Conservation (phyloP, 1,140 invertebrate genomes). For the Globodera rostochiensis region DNA sequence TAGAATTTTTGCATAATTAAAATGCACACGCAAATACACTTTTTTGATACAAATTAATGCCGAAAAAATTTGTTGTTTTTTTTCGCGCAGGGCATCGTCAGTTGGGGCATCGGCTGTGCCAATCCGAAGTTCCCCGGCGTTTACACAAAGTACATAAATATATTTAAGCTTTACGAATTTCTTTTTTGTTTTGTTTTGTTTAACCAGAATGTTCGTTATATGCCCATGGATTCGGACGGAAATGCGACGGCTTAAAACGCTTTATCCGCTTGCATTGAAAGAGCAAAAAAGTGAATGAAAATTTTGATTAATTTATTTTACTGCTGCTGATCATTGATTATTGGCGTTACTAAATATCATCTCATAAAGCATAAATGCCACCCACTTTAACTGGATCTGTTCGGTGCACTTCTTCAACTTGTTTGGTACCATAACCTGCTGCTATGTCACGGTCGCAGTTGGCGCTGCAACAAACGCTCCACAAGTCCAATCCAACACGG, state of each 20-base stretch:
- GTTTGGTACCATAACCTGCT: too few species aligned
- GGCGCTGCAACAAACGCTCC: too few species aligned
- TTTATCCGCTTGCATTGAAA: not conserved
- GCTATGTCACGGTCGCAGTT: too few species aligned
- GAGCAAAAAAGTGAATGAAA: not conserved
- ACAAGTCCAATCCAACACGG: too few species aligned
- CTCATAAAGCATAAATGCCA: too few species aligned
- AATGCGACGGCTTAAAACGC: not conserved
- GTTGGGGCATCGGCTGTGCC: conserved; percentile 51
- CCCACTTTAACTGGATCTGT: too few species aligned
- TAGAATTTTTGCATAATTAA: too few species aligned
- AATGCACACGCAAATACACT: not conserved
- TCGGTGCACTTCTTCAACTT: too few species aligned
- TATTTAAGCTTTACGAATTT: not conserved
- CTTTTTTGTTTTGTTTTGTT: too few species aligned
- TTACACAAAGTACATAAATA: conserved; percentile 36
- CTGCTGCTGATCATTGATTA: too few species aligned
- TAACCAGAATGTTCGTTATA: conserved; percentile 14
- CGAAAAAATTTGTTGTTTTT: not conserved
- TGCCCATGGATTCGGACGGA: conserved; percentile 17
- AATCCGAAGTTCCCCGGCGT: conserved; percentile 41
- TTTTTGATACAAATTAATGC: not conserved
- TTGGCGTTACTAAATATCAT: too few species aligned
- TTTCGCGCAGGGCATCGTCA: conserved; percentile 43
- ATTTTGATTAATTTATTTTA: too few species aligned